Percentiles rank a stretch among this genome's conserved stretches.
Evolutionary conservation across 1,140 invertebrate genomes (phyloP).

Genomic region (Drosophila lini): DNA sequence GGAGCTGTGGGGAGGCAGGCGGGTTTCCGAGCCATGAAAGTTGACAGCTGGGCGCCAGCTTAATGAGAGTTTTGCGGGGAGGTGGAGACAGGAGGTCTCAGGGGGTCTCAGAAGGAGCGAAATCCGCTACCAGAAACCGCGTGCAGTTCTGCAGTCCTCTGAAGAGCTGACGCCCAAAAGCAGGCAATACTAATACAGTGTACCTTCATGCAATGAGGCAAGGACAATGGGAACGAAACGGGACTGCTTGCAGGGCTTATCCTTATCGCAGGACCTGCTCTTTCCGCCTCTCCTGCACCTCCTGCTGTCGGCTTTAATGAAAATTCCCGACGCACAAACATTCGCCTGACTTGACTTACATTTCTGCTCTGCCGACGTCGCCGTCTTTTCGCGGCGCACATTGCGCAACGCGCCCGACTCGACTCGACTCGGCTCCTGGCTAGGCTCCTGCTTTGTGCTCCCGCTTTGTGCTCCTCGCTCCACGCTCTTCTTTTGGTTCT

Average conservation of each 20-base stretch:
- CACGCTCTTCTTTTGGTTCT: slow-evolving; percentile 15
- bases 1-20: background rate
- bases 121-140: slow-evolving; percentile 16
- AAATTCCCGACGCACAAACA: slow-evolving; percentile 34
- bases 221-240: slow-evolving; percentile 3
- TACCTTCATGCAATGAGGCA: slow-evolving; percentile 3
- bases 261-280: slow-evolving; percentile 5
- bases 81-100: background rate
- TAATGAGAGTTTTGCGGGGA: slow-evolving; percentile 44
- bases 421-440: slow-evolving; percentile 36
- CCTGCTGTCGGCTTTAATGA: slow-evolving; percentile 20
- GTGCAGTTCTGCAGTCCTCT: slow-evolving; percentile 22
- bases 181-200: slow-evolving; percentile 9
- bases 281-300: slow-evolving; percentile 17
- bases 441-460: slow-evolving; percentile 17
- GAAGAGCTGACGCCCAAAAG: slow-evolving; percentile 42
- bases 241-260: slow-evolving; percentile 7
- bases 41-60: slow-evolving; percentile 73
- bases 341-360: slow-evolving; percentile 61
- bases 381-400: slow-evolving; percentile 57
- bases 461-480: slow-evolving; percentile 11
- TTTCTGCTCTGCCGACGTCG: slow-evolving; percentile 58
- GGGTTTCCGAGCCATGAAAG: slow-evolving; percentile 17
- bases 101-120: background rate
- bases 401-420: slow-evolving; percentile 68